phyloP scores from a whole-genome alignment of 2,888 invertebrate species.

The Synanthedon andrenaeformis region DNA sequence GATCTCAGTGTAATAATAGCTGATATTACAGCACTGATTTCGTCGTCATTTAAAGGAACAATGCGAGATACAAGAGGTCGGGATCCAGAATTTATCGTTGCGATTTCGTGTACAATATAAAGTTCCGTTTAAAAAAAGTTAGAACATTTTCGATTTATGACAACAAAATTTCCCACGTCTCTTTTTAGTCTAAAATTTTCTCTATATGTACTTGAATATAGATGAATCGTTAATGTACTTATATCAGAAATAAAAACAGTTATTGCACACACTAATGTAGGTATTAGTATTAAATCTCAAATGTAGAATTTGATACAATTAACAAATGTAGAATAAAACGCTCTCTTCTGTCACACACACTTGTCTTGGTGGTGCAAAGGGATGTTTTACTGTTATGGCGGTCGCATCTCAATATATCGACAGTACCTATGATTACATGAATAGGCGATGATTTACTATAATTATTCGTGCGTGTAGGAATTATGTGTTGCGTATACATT shows the following conservation, averaged over 20 bases:
- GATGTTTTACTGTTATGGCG: neutral
- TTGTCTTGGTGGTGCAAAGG: conserved; percentile 3
- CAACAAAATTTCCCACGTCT: no score
- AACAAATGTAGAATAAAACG: conserved; percentile 2
- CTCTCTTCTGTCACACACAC: conserved; percentile 20
- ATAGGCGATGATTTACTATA: conserved; percentile 44
- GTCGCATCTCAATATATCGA: conserved; percentile 17
- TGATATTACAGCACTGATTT: conserved; percentile 2
- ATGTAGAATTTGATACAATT: neutral
- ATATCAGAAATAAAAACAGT: no score
- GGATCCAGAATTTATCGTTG: neutral
- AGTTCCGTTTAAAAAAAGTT: neutral
- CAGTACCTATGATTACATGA: conserved; percentile 41
- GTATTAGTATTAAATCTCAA: no score
- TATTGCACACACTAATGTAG: no score
- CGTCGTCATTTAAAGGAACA: conserved; percentile 4
- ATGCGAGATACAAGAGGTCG: neutral
- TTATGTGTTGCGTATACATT: conserved; percentile 26
- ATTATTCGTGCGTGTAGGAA: conserved; percentile 33
- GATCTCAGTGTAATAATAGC: conserved; percentile 2
- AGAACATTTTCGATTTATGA: no score
- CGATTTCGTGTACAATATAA: neutral
- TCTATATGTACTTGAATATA: no score
- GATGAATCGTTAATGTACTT: no score
- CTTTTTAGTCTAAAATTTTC: no score